Percentiles rank a stretch among this genome's conserved stretches.
Evolutionary conservation across 2,888 invertebrate genomes (phyloP).

Genomic region (Xanthorhoe spadicearia): DNA sequence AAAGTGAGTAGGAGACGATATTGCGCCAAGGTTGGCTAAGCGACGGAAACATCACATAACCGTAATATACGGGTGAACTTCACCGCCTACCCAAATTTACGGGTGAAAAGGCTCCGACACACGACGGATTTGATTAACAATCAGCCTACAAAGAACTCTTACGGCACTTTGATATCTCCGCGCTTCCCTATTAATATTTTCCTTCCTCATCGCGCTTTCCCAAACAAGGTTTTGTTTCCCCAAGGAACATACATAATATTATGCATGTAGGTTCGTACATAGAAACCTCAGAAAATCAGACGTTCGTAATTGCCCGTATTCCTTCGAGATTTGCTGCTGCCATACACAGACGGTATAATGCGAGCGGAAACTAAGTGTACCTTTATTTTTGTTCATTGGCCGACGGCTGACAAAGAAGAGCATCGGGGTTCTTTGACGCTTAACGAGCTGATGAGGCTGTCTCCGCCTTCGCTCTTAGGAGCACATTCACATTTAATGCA

Average conservation of each 20-base stretch:
- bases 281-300: slow-evolving; percentile 45
- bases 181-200: slow-evolving; percentile 36
- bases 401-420: slow-evolving; percentile 59
- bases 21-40: slow-evolving; percentile 36
- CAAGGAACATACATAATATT: slow-evolving; percentile 34
- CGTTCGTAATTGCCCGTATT: slow-evolving; percentile 47
- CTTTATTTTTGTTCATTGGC: slow-evolving; percentile 56
- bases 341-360: slow-evolving; percentile 39
- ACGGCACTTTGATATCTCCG: slow-evolving; percentile 25
- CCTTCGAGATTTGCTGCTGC: slow-evolving; percentile 40
- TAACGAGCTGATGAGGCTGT: slow-evolving; percentile 63
- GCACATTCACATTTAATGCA: too few relatives aligned
- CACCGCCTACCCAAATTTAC: slow-evolving; percentile 48
- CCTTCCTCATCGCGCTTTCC: slow-evolving; percentile 31
- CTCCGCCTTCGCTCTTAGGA: slow-evolving; percentile 29
- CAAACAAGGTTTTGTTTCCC: slow-evolving; percentile 41
- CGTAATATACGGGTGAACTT: slow-evolving; percentile 48
- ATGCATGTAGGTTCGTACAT: slow-evolving; percentile 30
- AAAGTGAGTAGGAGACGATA: slow-evolving; percentile 38
- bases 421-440: slow-evolving; percentile 65
- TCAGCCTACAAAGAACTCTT: slow-evolving; percentile 45
- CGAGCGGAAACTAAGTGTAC: slow-evolving; percentile 43
- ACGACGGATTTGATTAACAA: slow-evolving; percentile 52
- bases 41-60: slow-evolving; percentile 47
- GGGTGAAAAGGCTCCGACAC: slow-evolving; percentile 46